Conservation (phyloP, 1,140 invertebrate species). For the Drosophila murphyi region DNA sequence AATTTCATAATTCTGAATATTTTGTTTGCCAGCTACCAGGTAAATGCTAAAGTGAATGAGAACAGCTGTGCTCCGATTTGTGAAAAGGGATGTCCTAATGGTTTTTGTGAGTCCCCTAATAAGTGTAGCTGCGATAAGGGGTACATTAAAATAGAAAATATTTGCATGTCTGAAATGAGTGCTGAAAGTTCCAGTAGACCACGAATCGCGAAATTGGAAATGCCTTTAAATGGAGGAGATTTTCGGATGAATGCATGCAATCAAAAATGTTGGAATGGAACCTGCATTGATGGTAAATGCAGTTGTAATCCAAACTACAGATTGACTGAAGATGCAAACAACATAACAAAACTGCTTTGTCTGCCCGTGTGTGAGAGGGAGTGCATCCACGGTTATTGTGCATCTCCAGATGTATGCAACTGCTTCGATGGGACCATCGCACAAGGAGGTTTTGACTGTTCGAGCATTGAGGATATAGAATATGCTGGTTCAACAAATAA, state of each 20-base stretch:
- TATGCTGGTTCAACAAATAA: not conserved
- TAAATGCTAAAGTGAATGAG: not conserved
- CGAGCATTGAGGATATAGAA: not conserved
- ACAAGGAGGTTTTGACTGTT: conserved; percentile 32
- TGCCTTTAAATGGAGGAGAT: not conserved
- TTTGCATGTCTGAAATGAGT: conserved; percentile 2
- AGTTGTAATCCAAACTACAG: conserved; percentile 37
- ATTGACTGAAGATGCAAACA: conserved; percentile 19
- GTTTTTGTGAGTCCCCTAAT: conserved; percentile 10
- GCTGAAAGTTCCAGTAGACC: not conserved
- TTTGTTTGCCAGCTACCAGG: conserved; percentile 28
- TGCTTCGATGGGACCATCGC: conserved; percentile 40
- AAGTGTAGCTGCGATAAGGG: conserved; percentile 16
- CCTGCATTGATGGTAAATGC: conserved; percentile 40
- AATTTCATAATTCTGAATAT: not conserved
- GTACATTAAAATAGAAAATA: not conserved
- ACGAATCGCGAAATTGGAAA: not conserved
- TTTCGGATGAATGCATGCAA: not conserved
- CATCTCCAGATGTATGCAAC: conserved; percentile 36
- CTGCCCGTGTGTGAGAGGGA: conserved; percentile 47
- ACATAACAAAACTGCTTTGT: conserved; percentile 18
- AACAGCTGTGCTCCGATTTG: conserved; percentile 28
- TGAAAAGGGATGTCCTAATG: conserved; percentile 14
- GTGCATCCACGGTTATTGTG: conserved; percentile 55
- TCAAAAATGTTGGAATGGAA: conserved; percentile 51